phyloP scores from a whole-genome alignment of 2,113 vertebrate genomes.

The Ceyx margarethae region DNA sequence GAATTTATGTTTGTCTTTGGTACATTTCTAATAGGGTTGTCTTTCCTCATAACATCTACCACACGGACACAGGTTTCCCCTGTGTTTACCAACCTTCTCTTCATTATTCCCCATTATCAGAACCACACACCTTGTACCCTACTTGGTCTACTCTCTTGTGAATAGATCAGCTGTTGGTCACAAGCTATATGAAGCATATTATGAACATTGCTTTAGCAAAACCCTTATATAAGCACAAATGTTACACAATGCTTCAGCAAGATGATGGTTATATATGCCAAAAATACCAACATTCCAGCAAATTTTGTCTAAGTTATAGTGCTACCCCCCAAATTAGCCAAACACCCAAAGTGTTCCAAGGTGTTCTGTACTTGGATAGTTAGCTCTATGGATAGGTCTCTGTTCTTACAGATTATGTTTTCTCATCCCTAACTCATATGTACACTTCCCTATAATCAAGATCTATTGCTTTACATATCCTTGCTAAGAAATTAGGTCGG shows the following conservation, averaged over 20 bases:
- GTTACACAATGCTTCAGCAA: neutral
- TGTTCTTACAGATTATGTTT: neutral
- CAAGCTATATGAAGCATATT: neutral
- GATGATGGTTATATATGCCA: neutral
- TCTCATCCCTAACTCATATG: neutral
- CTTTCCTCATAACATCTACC: neutral
- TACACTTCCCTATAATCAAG: neutral
- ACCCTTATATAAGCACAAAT: neutral
- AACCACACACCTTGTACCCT: no score
- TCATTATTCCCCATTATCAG: neutral
- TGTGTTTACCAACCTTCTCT: neutral
- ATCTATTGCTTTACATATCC: neutral
- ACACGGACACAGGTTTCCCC: fast-evolving
- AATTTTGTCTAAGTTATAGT: neutral
- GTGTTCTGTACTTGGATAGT: neutral
- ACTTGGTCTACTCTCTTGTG: neutral
- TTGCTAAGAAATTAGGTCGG: neutral
- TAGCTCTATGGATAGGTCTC: neutral
- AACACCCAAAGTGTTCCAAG: neutral
- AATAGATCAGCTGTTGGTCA: neutral
- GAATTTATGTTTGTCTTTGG: neutral
- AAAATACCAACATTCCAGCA: neutral
- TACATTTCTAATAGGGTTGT: neutral
- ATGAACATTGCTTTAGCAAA: neutral
- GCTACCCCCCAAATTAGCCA: neutral